Conservation (phyloP, 2,797 vertebrate genomes). For the Choloepus didactylus region DNA sequence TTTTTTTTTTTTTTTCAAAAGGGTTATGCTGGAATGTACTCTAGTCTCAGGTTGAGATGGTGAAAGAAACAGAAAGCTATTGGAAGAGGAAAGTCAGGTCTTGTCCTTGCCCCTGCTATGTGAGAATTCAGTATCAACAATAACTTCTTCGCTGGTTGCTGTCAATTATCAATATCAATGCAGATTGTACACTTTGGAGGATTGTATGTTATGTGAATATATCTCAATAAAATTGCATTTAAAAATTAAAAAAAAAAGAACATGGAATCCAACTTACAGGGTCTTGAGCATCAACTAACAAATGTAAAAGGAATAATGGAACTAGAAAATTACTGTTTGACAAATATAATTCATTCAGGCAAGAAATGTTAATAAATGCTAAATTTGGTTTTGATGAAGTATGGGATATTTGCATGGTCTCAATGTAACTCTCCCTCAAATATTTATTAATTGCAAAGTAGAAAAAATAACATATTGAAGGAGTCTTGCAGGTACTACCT, state of each 20-base stretch:
- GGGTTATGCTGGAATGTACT: neutral
- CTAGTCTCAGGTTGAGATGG: neutral
- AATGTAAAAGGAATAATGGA: too few relatives aligned
- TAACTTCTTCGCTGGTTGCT: neutral
- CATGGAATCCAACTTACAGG: too few relatives aligned
- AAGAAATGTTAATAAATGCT: neutral
- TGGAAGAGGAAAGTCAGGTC: neutral
- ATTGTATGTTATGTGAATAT: neutral
- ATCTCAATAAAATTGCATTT: too few relatives aligned
- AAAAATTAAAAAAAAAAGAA: too few relatives aligned
- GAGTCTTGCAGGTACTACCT: neutral
- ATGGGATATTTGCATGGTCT: neutral
- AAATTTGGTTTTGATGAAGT: neutral
- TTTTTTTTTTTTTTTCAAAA: neutral
- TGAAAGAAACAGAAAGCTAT: neutral
- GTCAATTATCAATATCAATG: neutral
- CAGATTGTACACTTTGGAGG: neutral
- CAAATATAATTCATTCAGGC: neutral
- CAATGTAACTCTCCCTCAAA: neutral
- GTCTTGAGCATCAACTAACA: too few relatives aligned
- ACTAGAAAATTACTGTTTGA: too few relatives aligned
- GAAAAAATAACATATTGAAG: neutral
- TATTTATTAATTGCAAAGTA: constrained; percentile 26
- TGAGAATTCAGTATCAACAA: constrained; percentile 44
- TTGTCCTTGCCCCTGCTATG: constrained; percentile 27